Base-by-base conservation (phyloP, 2,113 vertebrate genomes). In the Zosterops hypoxanthus region DNA sequence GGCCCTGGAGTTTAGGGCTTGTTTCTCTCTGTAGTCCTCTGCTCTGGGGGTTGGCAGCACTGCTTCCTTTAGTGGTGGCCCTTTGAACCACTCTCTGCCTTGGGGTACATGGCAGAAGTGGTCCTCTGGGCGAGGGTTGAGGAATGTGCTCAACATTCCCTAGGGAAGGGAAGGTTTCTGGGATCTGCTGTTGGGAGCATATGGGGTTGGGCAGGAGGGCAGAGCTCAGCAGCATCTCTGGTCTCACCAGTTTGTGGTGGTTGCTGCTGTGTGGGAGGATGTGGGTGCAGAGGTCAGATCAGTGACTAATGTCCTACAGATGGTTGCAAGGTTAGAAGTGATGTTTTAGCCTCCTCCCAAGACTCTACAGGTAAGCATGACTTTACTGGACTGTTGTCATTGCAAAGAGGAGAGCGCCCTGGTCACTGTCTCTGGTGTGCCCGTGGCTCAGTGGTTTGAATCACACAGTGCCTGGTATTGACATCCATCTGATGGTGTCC, bases 371-470 rank as follows among this genome's bases (percentile, higher is more conserved):
- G 36, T n/a, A 77, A 77, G 13, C 17, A 36, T 81, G 53, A n/a
- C 15, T 31, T 65, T 61, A 50, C 17, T 20, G 36, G 46, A 29
- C 46, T 24, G 8, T 17, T 71, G 26, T 56, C 7, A 20, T 39
- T 42, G 31, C 22, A 41, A 44, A 68, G 44, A 22, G 42, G 33
- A 75, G 47, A 29, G 18, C n/a, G 22, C 4, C 12, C 14, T 36
- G 4, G 6, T 81, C 2, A 0, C n/a, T 52, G 18, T 64, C 25
- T 8, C 39, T 1, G 0, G 3, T 50, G 6, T 73, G 55, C 24
- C 34, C 1, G 0, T 41, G 65, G 72, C 50, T 77, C 3, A 1
- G 36, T 57, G 44, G 36, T 36, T 65, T 66, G 31, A 91, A 46
- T 78, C 28, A 41, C 24, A 31, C 18, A 18, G 47, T 28, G 13